Percentiles rank a stretch among this genome's conserved stretches.
These are phyloP conservation scores for Emys orbicularis DNA, from an alignment of 2,797 vertebrate genomes.

Conservation along the genomic window DNA sequence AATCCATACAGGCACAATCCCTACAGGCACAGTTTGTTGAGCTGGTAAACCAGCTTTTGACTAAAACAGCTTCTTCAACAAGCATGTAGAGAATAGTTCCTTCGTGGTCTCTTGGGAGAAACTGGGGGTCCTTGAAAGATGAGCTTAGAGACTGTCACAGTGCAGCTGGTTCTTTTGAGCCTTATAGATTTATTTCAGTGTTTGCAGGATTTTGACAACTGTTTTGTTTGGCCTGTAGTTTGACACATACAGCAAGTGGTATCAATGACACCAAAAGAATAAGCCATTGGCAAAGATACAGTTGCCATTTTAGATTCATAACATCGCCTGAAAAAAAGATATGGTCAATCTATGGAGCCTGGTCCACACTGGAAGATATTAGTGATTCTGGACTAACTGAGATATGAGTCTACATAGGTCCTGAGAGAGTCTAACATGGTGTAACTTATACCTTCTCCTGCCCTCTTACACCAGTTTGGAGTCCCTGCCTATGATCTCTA, in stretches of 20 bases:
- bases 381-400: background rate
- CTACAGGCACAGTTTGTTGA: background rate
- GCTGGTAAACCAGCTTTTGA: background rate
- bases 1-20: background rate
- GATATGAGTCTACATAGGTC: background rate
- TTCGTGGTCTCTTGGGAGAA: background rate
- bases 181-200: background rate
- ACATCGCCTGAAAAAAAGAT: background rate
- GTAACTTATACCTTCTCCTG: background rate
- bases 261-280: background rate
- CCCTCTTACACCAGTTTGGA: background rate
- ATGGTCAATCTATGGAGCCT: too few relatives aligned
- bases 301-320: background rate
- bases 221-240: rapidly evolving
- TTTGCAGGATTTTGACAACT: background rate
- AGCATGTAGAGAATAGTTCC: background rate
- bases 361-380: background rate
- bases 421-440: background rate
- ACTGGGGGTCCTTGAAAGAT: rapidly evolving
- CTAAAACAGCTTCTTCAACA: background rate
- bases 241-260: background rate
- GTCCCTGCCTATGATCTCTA: background rate
- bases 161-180: background rate
- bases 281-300: background rate
- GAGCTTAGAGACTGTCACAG: background rate